These are phyloP conservation scores for Alentia gelatinosa DNA, from an alignment of 2,888 invertebrate species.

Conservation along the genomic window DNA sequence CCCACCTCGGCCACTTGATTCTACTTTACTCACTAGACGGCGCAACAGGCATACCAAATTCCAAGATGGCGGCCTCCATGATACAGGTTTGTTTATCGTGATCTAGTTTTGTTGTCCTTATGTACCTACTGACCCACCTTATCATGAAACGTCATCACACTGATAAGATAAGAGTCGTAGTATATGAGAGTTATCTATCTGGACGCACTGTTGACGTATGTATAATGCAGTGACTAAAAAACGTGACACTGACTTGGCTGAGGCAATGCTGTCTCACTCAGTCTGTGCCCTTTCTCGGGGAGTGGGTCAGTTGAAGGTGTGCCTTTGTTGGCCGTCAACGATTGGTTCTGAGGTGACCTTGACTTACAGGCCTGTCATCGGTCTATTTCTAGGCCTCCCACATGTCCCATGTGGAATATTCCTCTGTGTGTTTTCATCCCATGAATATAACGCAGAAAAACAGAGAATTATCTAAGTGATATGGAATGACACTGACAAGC, in stretches of 20 bases:
- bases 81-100: constrained; percentile 34
- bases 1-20: not conserved
- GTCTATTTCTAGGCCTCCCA: not conserved
- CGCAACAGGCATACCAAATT: not conserved
- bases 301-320: not conserved
- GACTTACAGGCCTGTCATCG: not conserved
- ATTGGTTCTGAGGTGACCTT: constrained; percentile 2
- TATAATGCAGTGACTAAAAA: too few relatives aligned
- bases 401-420: not conserved
- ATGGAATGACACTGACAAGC: too few relatives aligned
- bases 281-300: not conserved
- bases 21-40: constrained; percentile 6
- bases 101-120: not conserved
- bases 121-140: not conserved
- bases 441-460: too few relatives aligned
- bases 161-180: constrained; percentile 9
- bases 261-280: not conserved
- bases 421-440: not conserved
- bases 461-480: too few relatives aligned
- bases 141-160: not conserved
- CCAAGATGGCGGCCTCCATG: constrained; percentile 53
- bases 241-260: too few relatives aligned
- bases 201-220: not conserved
- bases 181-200: not conserved
- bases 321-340: not conserved